These are phyloP conservation scores for Papilio aristodemus DNA, from an alignment of 1,140 invertebrate genomes.

Conservation along the genomic window DNA sequence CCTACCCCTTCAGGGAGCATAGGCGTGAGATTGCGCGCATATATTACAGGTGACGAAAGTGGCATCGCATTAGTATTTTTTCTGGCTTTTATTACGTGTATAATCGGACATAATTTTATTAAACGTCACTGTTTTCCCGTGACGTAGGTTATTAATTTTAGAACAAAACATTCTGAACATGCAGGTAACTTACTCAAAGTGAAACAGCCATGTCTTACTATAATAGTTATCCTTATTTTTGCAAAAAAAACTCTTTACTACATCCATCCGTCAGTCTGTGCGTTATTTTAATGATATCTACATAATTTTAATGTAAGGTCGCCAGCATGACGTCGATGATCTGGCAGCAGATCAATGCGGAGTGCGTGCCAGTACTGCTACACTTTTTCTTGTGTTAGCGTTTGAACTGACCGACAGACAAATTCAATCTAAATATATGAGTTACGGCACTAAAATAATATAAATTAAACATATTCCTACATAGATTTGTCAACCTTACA, in stretches of 20 bases:
- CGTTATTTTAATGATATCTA: slow-evolving; percentile 13
- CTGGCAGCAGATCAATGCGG: neutral
- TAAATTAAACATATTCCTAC: too few species aligned
- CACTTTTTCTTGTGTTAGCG: neutral
- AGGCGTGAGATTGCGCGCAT: too few species aligned
- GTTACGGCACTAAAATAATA: neutral
- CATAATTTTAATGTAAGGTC: slow-evolving; percentile 19
- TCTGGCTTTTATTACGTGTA: too few species aligned
- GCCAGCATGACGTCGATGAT: neutral
- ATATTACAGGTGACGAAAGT: too few species aligned
- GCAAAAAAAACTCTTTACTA: neutral
- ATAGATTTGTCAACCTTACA: too few species aligned
- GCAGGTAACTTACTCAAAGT: neutral
- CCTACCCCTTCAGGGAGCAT: too few species aligned
- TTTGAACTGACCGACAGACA: neutral
- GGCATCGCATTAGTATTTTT: too few species aligned
- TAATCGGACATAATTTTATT: too few species aligned
- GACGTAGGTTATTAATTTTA: neutral
- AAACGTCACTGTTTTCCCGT: too few species aligned
- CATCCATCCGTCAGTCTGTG: neutral
- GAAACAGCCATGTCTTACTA: neutral
- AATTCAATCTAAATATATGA: neutral
- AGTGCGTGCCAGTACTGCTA: neutral
- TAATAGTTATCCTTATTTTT: neutral
- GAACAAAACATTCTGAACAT: neutral